Percentiles rank a stretch among this genome's conserved stretches.
phyloP scores from a whole-genome alignment of 2,113 vertebrate genomes.

The Leuciscus idus region DNA sequence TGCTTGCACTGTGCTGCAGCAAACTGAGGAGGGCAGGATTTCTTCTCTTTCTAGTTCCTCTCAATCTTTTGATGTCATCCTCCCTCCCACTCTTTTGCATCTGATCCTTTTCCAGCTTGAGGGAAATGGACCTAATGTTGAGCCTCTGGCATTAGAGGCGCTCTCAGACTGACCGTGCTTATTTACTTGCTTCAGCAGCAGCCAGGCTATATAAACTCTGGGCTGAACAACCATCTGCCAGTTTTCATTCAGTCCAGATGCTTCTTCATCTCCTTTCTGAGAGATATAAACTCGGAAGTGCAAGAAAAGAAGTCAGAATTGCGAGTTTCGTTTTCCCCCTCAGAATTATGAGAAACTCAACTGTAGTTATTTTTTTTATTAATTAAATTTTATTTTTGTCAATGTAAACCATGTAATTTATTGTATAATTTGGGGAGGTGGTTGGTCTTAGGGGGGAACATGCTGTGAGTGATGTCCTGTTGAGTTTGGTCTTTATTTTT shows the following conservation, averaged over 20 bases:
- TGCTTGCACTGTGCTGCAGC: constrained; percentile 27
- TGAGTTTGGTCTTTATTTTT: too few species aligned
- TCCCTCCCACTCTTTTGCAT: constrained; percentile 42
- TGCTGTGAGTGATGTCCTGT: too few species aligned
- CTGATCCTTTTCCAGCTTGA: constrained; percentile 41
- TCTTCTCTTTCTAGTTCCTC: neutral
- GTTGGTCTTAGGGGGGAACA: too few species aligned
- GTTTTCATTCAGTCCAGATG: constrained; percentile 62
- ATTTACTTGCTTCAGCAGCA: constrained; percentile 26
- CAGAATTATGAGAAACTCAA: too few species aligned
- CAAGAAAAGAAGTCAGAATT: too few species aligned
- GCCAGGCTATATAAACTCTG: constrained; percentile 8
- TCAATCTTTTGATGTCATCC: constrained; percentile 14
- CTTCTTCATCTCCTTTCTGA: constrained; percentile 33
- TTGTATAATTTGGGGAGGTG: too few species aligned
- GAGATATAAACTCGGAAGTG: too few species aligned
- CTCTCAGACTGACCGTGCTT: constrained; percentile 13
- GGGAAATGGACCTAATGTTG: constrained; percentile 50
- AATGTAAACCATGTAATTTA: too few species aligned
- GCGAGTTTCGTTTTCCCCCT: too few species aligned
- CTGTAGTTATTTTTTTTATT: too few species aligned
- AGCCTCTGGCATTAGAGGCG: constrained; percentile 11
- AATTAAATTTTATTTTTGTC: too few species aligned
- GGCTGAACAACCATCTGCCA: constrained; percentile 59
- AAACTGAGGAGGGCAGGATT: constrained; percentile 58